Evolutionary conservation across 1,140 invertebrate genomes (phyloP).

Genomic region (Apocrypta bakeri): DNA sequence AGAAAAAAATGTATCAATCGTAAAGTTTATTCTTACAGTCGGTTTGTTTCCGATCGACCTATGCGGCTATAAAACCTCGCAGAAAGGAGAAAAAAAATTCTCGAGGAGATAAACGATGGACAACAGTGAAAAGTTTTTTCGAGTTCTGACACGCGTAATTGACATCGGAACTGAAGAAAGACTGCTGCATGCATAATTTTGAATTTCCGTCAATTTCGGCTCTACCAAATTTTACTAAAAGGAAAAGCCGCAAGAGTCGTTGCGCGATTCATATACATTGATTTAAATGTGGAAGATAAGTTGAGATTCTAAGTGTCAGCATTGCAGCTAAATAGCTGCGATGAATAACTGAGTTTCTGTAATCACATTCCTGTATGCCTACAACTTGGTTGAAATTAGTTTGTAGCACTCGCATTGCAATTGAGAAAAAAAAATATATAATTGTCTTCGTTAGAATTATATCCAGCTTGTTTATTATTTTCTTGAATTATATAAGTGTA

Average conservation of each 20-base stretch:
- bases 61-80: too few relatives aligned
- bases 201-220: constrained; percentile 35
- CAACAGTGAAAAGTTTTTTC: constrained; percentile 3
- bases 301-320: too few relatives aligned
- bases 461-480: too few relatives aligned
- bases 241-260: background rate
- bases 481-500: too few relatives aligned
- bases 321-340: too few relatives aligned
- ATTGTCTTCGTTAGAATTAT: too few relatives aligned
- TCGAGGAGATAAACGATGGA: background rate
- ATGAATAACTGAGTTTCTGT: too few relatives aligned
- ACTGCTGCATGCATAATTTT: constrained; percentile 22
- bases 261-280: background rate
- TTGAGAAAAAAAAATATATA: too few relatives aligned
- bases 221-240: background rate
- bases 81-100: background rate
- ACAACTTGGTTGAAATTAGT: too few relatives aligned
- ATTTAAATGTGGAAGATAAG: background rate
- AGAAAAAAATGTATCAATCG: too few relatives aligned
- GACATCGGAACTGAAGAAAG: background rate
- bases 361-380: too few relatives aligned
- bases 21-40: background rate
- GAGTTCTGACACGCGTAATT: background rate
- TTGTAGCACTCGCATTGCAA: too few relatives aligned
- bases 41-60: background rate